Conservation (phyloP, 2,113 vertebrate species). For the Sciurus niger region DNA sequence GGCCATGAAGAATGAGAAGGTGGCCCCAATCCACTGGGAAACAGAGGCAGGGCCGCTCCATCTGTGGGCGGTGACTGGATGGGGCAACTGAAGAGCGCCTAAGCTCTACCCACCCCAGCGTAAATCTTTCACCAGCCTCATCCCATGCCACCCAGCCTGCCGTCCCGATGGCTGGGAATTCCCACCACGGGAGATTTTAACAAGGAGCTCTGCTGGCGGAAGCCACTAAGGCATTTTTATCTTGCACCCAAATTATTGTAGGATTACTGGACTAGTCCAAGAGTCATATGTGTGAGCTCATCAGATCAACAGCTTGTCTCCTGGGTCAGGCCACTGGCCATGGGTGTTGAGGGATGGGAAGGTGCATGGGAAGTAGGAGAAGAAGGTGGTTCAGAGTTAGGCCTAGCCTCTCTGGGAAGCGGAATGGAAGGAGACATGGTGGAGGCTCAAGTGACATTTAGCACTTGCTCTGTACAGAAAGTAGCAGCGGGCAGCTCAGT, state of each 20-base stretch:
- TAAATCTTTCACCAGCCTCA: neutral
- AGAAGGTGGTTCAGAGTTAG: neutral
- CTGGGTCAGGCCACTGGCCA: neutral
- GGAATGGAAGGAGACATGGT: neutral
- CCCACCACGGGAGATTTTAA: neutral
- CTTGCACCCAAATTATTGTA: neutral
- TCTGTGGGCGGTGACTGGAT: neutral
- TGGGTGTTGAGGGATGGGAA: neutral
- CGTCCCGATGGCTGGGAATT: constrained; percentile 26
- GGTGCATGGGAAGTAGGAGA: neutral
- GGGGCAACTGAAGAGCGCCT: neutral
- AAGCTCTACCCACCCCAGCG: neutral
- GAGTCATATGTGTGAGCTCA: neutral
- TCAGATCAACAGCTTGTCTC: neutral
- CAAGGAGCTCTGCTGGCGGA: neutral
- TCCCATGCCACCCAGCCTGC: neutral
- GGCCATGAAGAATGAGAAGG: constrained; percentile 39
- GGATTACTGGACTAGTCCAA: neutral
- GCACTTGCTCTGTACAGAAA: neutral
- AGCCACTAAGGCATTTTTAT: neutral
- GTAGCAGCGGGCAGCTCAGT: neutral
- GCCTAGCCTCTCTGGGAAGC: neutral
- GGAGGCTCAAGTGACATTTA: neutral
- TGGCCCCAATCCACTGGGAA: constrained; percentile 52
- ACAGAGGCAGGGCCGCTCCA: neutral